Percentiles rank a stretch among this genome's conserved stretches.
Conservation (phyloP, 2,888 invertebrate species). For the Didymodactylos carnosus region DNA sequence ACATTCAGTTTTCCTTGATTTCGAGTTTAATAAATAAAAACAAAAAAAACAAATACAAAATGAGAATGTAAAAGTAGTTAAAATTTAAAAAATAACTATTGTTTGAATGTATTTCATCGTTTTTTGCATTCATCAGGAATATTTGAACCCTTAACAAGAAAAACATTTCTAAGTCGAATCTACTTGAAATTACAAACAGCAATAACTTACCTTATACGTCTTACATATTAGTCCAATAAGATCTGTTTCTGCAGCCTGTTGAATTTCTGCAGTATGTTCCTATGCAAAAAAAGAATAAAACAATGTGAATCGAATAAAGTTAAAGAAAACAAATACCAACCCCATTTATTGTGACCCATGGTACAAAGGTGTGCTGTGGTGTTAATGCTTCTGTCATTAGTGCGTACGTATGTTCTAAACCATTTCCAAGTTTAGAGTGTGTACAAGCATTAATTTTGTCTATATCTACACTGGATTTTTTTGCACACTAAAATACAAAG, state of each 20-base stretch:
- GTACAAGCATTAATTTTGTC: slow-evolving; percentile 22
- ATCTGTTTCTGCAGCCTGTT: slow-evolving; percentile 20
- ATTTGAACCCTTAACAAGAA: neutral
- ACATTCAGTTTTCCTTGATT: too few relatives aligned
- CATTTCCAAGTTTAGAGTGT: slow-evolving; percentile 22
- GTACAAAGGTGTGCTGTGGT: slow-evolving; percentile 27
- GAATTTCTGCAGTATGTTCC: slow-evolving; percentile 24
- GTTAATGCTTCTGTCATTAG: slow-evolving; percentile 22
- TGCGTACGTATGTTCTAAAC: slow-evolving; percentile 28
- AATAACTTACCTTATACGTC: slow-evolving; percentile 17
- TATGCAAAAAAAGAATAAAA: slow-evolving; percentile 17
- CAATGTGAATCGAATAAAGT: neutral
- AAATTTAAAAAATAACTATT: too few relatives aligned
- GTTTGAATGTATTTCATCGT: too few relatives aligned
- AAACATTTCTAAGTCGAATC: too few relatives aligned
- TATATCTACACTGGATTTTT: slow-evolving; percentile 18
- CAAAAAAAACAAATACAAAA: too few relatives aligned
- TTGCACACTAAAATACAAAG: too few relatives aligned
- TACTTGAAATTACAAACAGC: neutral
- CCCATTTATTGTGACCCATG: slow-evolving; percentile 32
- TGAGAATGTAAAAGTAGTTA: too few relatives aligned
- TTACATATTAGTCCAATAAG: slow-evolving; percentile 22
- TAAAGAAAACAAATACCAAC: slow-evolving; percentile 19
- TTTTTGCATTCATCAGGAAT: neutral
- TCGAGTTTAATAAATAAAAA: too few relatives aligned